These are phyloP conservation scores for Pundamilia nyererei DNA, from an alignment of 2,113 vertebrate genomes.

Conservation along the genomic window DNA sequence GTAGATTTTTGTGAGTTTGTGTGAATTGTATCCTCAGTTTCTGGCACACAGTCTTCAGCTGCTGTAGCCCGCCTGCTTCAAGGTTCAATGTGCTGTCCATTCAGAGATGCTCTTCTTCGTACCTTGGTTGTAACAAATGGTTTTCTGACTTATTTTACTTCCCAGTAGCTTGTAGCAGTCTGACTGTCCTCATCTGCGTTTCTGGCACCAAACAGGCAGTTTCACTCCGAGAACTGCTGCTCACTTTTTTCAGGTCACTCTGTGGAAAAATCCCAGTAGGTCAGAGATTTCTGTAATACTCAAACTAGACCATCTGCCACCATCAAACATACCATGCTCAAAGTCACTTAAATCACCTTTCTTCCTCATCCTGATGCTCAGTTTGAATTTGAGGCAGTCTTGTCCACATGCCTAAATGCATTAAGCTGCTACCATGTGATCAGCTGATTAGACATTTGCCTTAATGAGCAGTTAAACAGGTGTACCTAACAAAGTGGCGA, in stretches of 20 bases:
- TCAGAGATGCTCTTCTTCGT: neutral
- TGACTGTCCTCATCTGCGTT: neutral
- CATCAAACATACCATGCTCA: neutral
- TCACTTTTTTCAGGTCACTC: neutral
- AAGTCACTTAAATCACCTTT: neutral
- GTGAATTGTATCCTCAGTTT: neutral
- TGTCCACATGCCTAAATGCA: neutral
- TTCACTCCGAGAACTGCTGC: neutral
- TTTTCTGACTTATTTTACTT: neutral
- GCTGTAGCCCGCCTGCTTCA: neutral
- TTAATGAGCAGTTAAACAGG: neutral
- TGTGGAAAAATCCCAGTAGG: neutral
- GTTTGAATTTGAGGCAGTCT: neutral
- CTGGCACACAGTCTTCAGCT: too few relatives aligned
- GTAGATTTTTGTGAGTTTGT: neutral
- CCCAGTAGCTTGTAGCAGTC: neutral
- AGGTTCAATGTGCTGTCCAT: neutral
- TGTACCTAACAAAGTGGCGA: neutral
- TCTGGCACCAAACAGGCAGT: neutral
- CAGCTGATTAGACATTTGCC: neutral
- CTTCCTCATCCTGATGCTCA: neutral
- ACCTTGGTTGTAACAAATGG: neutral
- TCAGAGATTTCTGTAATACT: neutral
- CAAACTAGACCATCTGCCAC: neutral
- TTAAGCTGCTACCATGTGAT: neutral